Base-by-base conservation (phyloP, 2,888 invertebrate genomes). In the Eupithecia pulchellata region DNA sequence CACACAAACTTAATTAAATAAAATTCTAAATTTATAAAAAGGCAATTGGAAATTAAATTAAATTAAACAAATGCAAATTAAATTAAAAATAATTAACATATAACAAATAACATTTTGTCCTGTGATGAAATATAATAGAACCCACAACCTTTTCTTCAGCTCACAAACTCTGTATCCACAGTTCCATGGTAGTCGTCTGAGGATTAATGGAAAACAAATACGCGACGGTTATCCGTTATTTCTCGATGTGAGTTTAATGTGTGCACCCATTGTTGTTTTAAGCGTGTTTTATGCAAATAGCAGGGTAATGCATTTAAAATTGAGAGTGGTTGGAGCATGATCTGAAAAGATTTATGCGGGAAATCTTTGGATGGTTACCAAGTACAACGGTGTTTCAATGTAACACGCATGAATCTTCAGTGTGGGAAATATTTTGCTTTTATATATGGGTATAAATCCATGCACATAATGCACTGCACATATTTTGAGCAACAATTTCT, bases 181-280 rank as follows among this genome's bases (percentile, higher is more conserved):
- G 52, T 6, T 52, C 52, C 25, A 52, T 52, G 52, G 25, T 25
- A 52, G 52, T 25, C 52, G 52, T 52, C 25, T 52, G 30, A 77
- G 81, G 81, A 85, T 84, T 86, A 86, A 86, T 85, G 83, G 82
- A 80, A 84, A 84, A 82, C 86, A 86, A 86, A 85, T 84, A 86
- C 81, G 79, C 64, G 74, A 73, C 76, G 76, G 79, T 80, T 80
- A 82, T 79, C 81, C 72, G 76, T 78, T 82, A 80, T 80, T 79
- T 77, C 77, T 80, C 66, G 66, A 75, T 74, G 73, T 61, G 71
- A 74, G 74, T 72, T 75, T 73, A 75, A 74, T 78, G 72, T 55
- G 61, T 68, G 55, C 62, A 55, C 42, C 58, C 66, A 55, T 66
- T 66, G 64, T 69, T 64, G 47, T 69, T 64, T 69, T 60, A 64